phyloP scores from a whole-genome alignment of 2,113 vertebrate genomes.

The Myotis lucifugus region DNA sequence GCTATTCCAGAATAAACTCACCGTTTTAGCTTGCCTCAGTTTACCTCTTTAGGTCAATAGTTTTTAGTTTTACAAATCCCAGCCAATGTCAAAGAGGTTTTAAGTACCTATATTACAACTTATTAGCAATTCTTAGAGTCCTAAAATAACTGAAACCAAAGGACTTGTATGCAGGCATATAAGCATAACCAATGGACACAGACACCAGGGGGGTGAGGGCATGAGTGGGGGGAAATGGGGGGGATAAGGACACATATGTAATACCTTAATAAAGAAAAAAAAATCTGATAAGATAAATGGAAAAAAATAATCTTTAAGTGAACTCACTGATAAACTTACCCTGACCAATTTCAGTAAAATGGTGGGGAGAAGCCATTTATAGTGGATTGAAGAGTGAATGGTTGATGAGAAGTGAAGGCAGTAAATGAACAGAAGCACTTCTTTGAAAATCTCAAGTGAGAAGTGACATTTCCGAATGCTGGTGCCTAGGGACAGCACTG shows the following conservation, averaged over 20 bases:
- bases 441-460: background rate
- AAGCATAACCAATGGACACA: no score
- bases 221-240: no score
- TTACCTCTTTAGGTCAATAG: background rate
- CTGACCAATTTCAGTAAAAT: background rate
- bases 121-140: background rate
- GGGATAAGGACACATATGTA: no score
- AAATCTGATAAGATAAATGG: background rate
- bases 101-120: background rate
- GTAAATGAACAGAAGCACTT: background rate
- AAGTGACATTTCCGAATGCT: background rate
- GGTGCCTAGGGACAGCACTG: background rate
- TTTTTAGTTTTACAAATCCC: background rate
- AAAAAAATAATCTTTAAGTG: background rate
- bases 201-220: no score
- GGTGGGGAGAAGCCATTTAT: background rate
- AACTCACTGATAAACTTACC: background rate
- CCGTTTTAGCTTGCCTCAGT: background rate
- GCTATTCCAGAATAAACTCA: background rate
- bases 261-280: no score
- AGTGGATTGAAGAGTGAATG: background rate
- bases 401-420: background rate
- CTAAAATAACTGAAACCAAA: background rate
- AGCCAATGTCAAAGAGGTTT: background rate
- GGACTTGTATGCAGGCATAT: no score